A percentile compares a stretch with the other conserved stretches of the same genome.
phyloP scores from a whole-genome alignment of 2,888 invertebrate species.

The Hypsopygia costalis region DNA sequence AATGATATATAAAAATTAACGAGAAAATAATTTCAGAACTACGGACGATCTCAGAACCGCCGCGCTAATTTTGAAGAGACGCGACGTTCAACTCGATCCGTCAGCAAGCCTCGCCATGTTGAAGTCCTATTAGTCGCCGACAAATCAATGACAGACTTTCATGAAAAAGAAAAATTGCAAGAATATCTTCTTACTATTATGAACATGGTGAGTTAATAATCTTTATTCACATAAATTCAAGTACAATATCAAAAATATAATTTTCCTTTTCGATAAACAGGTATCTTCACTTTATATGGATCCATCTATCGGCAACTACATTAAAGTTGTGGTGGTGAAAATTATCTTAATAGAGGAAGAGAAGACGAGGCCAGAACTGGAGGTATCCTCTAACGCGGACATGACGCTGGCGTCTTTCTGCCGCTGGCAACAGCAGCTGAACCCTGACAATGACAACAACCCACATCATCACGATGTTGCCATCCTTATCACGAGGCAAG shows the following conservation, averaged over 20 bases:
- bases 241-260: no score
- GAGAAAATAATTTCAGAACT: conserved; percentile 31
- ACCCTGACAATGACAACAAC: conserved; percentile 87
- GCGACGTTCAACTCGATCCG: conserved; percentile 77
- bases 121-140: conserved; percentile 94
- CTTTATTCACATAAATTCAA: background rate
- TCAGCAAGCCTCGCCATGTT: conserved; percentile 88
- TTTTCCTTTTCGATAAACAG: conserved; percentile 44
- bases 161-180: conserved; percentile 90
- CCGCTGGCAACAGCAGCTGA: conserved; percentile 88
- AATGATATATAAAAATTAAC: conserved; percentile 23
- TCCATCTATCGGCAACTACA: conserved; percentile 93
- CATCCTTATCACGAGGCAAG: conserved; percentile 89
- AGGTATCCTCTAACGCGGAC: conserved; percentile 91
- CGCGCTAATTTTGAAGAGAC: conserved; percentile 19
- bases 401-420: conserved; percentile 92
- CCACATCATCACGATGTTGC: conserved; percentile 96
- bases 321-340: conserved; percentile 93
- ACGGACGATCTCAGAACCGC: conserved; percentile 33
- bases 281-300: conserved; percentile 91
- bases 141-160: conserved; percentile 92
- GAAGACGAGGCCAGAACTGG: conserved; percentile 82
- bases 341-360: conserved; percentile 88
- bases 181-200: conserved; percentile 94
- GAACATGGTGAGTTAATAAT: conserved; percentile 87